Evolutionary conservation across 2,113 vertebrate species (phyloP), one percentile per base, ranked within the genome.

Genomic region (Scophthalmus maximus): DNA sequence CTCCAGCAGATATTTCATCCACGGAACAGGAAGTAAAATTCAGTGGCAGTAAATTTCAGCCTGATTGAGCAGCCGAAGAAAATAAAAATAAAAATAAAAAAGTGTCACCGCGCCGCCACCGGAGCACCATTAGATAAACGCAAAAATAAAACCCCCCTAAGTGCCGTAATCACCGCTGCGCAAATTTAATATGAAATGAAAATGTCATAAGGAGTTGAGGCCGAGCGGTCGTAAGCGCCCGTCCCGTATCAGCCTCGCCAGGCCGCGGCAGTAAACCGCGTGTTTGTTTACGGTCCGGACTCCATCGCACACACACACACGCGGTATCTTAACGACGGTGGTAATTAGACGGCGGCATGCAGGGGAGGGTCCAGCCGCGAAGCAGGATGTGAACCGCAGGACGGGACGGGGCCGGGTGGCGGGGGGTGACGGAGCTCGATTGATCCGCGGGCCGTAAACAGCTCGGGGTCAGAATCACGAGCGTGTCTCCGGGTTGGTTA

Each of bases 131-230:
- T 88, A 88, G 78, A 88, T 88, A 84, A 87, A 86, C 22, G 64
- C 73, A 77, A 73, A 87, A 85, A 82, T 83, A 89, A 89, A 73
- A n/a, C n/a, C n/a, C n/a, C 69, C 82, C 65, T 88, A 82, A 91
- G 87, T 86, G 76, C 81, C 87, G 70, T 82, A 88, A 91, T 89
- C 73, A 68, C 81, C 75, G 36, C 17, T 34, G 83, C 20, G 77
- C 79, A 77, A n/a, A 81, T 91, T 91, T 88, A 86, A 89, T 77
- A 79, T 80, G 81, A 86, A 89, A 88, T 89, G 68, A 88, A 90
- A 90, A 85, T 82, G 90, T 86, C 90, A 88, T n/a, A 73, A 63
- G 77, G 84, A 82, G 75, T 62, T 61, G 76, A 81, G 63, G 62
- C 52, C 72, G 59, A 78, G 78, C 15, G 75, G 63, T 62, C 65